phyloP scores from a whole-genome alignment of 1,140 invertebrate species.

The Ditylenchus dipsaci region DNA sequence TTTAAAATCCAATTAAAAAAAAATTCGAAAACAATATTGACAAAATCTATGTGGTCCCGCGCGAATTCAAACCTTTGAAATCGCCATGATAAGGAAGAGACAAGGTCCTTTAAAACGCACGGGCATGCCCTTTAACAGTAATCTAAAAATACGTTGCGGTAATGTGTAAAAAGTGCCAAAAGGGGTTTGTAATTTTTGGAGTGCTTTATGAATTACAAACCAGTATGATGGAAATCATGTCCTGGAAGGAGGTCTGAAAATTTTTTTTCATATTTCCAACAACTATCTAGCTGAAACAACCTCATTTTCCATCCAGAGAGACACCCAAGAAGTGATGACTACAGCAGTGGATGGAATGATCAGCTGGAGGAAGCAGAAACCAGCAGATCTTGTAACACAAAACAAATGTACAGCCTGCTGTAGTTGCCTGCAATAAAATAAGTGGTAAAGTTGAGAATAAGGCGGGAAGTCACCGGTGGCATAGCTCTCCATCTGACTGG shows the following conservation, averaged over 20 bases:
- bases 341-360: constrained; percentile 58
- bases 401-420: constrained; percentile 55
- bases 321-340: constrained; percentile 57
- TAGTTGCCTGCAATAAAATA: constrained; percentile 47
- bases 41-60: no score
- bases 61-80: no score
- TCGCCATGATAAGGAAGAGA: no score
- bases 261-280: neutral
- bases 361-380: constrained; percentile 57
- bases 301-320: constrained; percentile 58
- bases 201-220: no score
- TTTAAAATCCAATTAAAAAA: no score
- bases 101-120: no score
- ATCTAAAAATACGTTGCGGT: no score
- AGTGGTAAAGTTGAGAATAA: neutral
- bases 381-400: constrained; percentile 54
- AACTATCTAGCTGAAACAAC: constrained; percentile 21
- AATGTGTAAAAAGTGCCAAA: no score
- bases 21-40: no score
- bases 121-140: no score
- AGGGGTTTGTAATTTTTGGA: no score
- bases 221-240: neutral
- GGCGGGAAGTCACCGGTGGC: constrained; percentile 46
- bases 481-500: constrained; percentile 50
- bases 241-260: constrained; percentile 65